Evolutionary conservation across 2,113 vertebrate genomes (phyloP).

Genomic region (Glaucidium brasilianum): DNA sequence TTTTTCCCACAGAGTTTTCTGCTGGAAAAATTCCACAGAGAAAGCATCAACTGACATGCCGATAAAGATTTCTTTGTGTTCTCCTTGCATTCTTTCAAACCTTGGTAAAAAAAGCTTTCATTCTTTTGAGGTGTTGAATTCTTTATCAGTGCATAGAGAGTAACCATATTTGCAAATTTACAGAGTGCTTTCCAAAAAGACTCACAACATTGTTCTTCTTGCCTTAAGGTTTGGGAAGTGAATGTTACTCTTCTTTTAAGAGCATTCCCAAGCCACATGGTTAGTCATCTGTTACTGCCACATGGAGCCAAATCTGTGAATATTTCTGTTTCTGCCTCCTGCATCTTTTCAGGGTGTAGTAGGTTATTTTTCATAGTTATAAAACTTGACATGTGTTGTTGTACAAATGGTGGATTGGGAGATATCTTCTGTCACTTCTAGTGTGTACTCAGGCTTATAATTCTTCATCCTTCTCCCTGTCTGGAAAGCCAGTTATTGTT

Average conservation of each 20-base stretch:
- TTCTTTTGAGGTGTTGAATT: background rate
- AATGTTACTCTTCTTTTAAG: background rate
- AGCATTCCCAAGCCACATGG: slow-evolving; percentile 5
- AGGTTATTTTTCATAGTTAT: background rate
- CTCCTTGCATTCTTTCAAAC: background rate
- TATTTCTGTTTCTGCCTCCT: background rate
- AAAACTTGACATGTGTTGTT: background rate
- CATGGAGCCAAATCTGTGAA: background rate
- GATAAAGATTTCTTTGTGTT: background rate
- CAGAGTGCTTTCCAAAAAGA: background rate
- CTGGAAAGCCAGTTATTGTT: background rate
- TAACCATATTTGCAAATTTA: background rate
- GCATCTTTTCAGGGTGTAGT: background rate
- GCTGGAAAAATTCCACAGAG: background rate
- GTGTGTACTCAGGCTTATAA: background rate
- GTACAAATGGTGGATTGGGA: background rate
- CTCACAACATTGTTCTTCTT: background rate
- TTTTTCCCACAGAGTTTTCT: background rate
- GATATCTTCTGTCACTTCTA: background rate
- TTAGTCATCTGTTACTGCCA: slow-evolving; percentile 24
- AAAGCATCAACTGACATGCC: background rate
- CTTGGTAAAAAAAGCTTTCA: background rate
- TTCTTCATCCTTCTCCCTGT: background rate
- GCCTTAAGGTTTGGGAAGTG: background rate
- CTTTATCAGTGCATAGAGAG: background rate